Evolutionary conservation across 2,888 invertebrate species (phyloP).

Genomic region (Apamea sordens): DNA sequence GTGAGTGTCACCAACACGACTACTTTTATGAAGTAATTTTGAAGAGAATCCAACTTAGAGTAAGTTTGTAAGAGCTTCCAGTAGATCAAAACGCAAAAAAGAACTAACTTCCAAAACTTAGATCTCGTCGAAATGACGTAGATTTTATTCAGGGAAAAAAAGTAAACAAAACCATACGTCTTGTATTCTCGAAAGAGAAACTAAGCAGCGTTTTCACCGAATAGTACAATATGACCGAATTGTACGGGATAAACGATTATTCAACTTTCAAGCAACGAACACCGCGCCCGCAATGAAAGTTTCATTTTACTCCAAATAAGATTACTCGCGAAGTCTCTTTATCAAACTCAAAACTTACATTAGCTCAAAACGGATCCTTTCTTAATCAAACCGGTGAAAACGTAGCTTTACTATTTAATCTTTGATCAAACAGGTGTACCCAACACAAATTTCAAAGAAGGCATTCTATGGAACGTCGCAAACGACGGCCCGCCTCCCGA

Average conservation of each 20-base stretch:
- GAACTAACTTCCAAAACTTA: background rate
- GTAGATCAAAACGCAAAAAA: background rate
- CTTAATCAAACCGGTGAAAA: background rate
- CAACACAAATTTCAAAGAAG: slow-evolving; percentile 92
- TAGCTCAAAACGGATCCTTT: background rate
- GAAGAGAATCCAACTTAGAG: slow-evolving; percentile 20
- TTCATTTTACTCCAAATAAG: background rate
- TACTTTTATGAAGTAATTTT: slow-evolving; percentile 12
- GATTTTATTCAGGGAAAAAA: background rate
- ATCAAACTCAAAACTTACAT: background rate
- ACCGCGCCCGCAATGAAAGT: background rate
- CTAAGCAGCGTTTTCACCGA: slow-evolving; percentile 12
- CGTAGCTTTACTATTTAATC: slow-evolving; percentile 34
- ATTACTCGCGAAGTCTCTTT: too few species aligned
- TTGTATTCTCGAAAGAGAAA: background rate
- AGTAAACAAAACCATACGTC: background rate
- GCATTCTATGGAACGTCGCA: slow-evolving; percentile 94
- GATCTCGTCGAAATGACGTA: background rate
- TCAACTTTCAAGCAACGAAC: background rate
- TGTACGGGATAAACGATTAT: background rate
- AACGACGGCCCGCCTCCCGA: slow-evolving; percentile 95
- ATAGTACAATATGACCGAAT: background rate
- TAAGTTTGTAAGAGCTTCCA: background rate
- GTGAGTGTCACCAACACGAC: slow-evolving; percentile 69
- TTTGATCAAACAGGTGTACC: slow-evolving; percentile 53